A percentile compares a stretch with the other conserved stretches of the same genome.
phyloP scores from a whole-genome alignment of 2,797 vertebrate species.

The Anolis apletophallus region DNA sequence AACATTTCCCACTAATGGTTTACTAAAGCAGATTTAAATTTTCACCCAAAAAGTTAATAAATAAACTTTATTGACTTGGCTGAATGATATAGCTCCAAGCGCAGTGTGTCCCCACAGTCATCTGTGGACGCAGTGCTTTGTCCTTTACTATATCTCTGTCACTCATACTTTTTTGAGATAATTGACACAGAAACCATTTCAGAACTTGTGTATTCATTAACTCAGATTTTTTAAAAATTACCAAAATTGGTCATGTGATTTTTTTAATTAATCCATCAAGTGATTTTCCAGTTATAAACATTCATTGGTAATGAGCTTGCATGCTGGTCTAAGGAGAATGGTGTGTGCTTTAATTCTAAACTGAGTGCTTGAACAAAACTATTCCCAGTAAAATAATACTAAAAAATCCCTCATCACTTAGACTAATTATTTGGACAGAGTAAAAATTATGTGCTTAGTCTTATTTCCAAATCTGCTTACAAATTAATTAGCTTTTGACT shows the following conservation, averaged over 20 bases:
- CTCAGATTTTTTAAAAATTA: slow-evolving; percentile 41
- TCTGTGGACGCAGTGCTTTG: not conserved
- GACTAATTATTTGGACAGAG: not conserved
- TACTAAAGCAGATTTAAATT: rapidly evolving
- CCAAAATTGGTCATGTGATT: slow-evolving; percentile 54
- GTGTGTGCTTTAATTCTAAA: not conserved
- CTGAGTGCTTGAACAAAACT: slow-evolving; percentile 13
- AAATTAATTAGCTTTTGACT: no score
- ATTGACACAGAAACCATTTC: slow-evolving; percentile 30
- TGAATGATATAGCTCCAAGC: not conserved
- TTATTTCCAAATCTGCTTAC: not conserved
- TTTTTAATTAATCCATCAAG: slow-evolving; percentile 51
- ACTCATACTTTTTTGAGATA: not conserved
- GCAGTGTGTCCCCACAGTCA: not conserved
- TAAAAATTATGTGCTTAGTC: not conserved
- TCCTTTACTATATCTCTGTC: not conserved
- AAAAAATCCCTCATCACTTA: not conserved
- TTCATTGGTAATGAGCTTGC: not conserved
- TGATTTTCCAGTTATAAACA: slow-evolving; percentile 53
- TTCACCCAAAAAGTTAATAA: not conserved
- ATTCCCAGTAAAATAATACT: not conserved
- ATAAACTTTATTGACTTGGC: not conserved
- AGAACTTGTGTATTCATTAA: slow-evolving; percentile 48
- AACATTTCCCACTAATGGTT: not conserved
- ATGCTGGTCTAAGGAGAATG: slow-evolving; percentile 48